A percentile compares a stretch with the other conserved stretches of the same genome.
Conservation (phyloP, 1,140 invertebrate species). For the Procambarus virginalis region DNA sequence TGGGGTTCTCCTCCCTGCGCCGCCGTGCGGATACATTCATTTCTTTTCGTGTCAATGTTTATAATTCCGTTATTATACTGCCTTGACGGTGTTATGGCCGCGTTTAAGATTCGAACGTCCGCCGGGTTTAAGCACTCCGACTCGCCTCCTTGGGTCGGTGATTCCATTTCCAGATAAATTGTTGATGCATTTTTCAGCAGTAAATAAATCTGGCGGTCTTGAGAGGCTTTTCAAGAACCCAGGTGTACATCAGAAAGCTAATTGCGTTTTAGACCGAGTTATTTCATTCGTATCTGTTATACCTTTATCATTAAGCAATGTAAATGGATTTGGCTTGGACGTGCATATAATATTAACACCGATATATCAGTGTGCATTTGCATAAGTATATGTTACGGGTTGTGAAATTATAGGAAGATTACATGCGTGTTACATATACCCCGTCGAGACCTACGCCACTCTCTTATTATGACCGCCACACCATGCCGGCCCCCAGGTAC, state of each 20-base stretch:
- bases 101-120: not conserved
- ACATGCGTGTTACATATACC: slow-evolving; percentile 54
- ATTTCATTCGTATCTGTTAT: slow-evolving; percentile 64
- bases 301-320: slow-evolving; percentile 63
- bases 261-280: slow-evolving; percentile 60
- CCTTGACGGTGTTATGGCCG: no score
- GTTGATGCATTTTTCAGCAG: slow-evolving; percentile 63
- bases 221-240: slow-evolving; percentile 39
- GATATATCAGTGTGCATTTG: slow-evolving; percentile 63
- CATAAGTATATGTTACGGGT: slow-evolving; percentile 65
- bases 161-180: slow-evolving; percentile 60
- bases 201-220: slow-evolving; percentile 39
- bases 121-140: not conserved
- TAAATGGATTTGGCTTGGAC: slow-evolving; percentile 64
- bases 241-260: slow-evolving; percentile 50
- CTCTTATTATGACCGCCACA: slow-evolving; percentile 33
- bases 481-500: not conserved
- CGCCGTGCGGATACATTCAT: no score
- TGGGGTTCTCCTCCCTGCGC: no score
- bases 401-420: slow-evolving; percentile 60
- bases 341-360: slow-evolving; percentile 64
- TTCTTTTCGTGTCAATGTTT: no score
- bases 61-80: no score
- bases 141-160: slow-evolving; percentile 6
- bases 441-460: slow-evolving; percentile 51